Evolutionary conservation across 2,888 invertebrate species (phyloP), one percentile per base, ranked within the genome.

Genomic region (Ceriagrion tenellum): DNA sequence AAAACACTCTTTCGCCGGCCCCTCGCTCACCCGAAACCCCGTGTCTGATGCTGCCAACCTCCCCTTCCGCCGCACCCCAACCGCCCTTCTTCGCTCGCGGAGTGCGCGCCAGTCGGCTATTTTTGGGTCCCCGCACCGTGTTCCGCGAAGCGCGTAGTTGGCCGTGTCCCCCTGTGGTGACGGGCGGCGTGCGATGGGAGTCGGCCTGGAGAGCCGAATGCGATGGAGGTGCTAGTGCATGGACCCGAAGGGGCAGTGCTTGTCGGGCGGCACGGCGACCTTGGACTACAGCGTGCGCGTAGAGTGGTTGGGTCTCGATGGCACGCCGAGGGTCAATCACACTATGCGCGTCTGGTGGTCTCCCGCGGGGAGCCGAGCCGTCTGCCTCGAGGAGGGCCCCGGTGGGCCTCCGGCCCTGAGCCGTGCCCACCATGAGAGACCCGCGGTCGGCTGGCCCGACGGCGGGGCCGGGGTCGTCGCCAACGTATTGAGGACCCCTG

Each of bases 231-330:
- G 88, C 95, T 95, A 95, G 95, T 95, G 95, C 95, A 95, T 95
- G 95, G 95, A n/a, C 95, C 55, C 35, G 93, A 88, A 40, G 23
- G 95, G 55, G 47, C 63, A 81, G 74, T 95, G 95, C 47, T 4
- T 69, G 40, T 91, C 30, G 63, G 90, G 56, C 81, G 91, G 55
- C 88, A 90, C 95, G 88, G 59, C 88, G 59, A 69, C 95, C 47
- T 91, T 95, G 93, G 95, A 95, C 90, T 96, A 96, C 95, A 95
- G 95, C 47, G 91, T 96, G 96, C 95, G 96, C n/a, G 95, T 96
- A 95, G 96, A 96, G 95, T 96, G 96, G 96, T 90, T 96, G 90
- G 95, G 95, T n/a, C 95, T 95, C n/a, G 96, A 96, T 88, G 96
- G 96, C 89, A 88, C 74, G 20, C 95, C 95, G 56, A 95, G 88